phyloP scores from a whole-genome alignment of 1,140 invertebrate species.

The Caenorhabditis brenneri region DNA sequence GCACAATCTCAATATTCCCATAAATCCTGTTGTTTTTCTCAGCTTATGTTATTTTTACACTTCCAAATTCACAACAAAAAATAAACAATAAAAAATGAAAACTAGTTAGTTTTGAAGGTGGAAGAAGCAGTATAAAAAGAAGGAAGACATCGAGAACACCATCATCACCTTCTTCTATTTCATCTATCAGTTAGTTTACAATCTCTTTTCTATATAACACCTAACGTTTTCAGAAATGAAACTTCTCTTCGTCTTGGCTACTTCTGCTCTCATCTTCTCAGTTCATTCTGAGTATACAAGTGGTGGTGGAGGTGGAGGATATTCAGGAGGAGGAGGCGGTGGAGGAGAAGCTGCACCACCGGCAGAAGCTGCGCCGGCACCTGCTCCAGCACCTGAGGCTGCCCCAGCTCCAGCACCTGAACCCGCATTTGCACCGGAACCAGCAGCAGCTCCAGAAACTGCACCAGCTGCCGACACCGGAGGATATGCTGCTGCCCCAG shows the following conservation, averaged over 20 bases:
- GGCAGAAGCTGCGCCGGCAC: background rate
- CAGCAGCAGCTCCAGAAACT: background rate
- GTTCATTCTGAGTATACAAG: background rate
- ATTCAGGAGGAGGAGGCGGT: background rate
- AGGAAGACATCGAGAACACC: background rate
- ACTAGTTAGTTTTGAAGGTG: background rate
- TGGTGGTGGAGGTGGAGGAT: background rate
- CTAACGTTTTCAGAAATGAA: slow-evolving; percentile 7
- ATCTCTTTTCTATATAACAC: too few relatives aligned
- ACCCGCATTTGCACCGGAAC: background rate
- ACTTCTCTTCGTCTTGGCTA: background rate
- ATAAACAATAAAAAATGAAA: background rate
- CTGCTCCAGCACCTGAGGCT: background rate
- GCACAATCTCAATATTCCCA: background rate
- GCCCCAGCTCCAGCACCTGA: background rate
- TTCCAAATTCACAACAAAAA: background rate
- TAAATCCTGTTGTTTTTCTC: background rate
- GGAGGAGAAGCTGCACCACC: too few relatives aligned
- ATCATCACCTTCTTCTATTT: background rate
- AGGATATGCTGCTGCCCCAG: background rate
- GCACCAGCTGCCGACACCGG: background rate
- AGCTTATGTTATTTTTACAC: background rate
- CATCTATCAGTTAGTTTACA: background rate
- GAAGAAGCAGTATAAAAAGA: background rate
- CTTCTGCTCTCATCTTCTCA: background rate